Base-by-base conservation (phyloP, 2,797 vertebrate genomes). In the Linurgus olivaceus region DNA sequence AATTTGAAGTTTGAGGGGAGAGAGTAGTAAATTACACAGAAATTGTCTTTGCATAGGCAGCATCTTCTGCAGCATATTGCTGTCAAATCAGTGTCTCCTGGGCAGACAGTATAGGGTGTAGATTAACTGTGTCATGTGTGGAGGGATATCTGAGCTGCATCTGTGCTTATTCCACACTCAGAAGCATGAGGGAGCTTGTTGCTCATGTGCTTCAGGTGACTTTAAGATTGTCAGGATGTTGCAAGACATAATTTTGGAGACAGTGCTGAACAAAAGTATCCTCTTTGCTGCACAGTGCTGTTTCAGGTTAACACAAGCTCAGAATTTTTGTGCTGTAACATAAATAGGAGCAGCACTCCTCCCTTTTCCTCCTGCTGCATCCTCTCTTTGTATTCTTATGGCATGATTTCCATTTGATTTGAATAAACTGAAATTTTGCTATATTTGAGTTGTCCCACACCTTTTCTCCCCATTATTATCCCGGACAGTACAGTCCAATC, bases 131-230 rank as follows among this genome's bases (percentile, higher is more conserved):
- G 13, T 70, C 7, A 5, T 70, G 28, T 58, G n/a, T 50, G 23
- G 77, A 73, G 65, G 23, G 31, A n/a, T 71, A 48, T 12, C 25
- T 70, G 17, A 29, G 18, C 65, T 58, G 19, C 13, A 54, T 54
- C 54, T 86, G 4, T 55, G 71, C 40, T 90, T 11, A 5, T 58
- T 84, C 31, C 16, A 40, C 17, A 12, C 29, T 28, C 21, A 59
- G 79, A 74, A 80, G 18, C 61, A 8, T 7, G 4, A 65, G 17
- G n/a, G 19, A 75, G 4, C 0, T 0, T 1, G 0, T 42, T 65
- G 24, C 24, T 63, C 14, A 2, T 24, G 10, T 37, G 50, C 58
- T 81, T 77, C 23, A 51, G 11, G 40, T 86, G 25, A 25, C 28
- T 55, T 65, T 12, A 55, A 35, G 29, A 57, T 20, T 7, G 13